Evolutionary conservation across 2,888 invertebrate genomes (phyloP).

Genomic region (Cheilosia soror): DNA sequence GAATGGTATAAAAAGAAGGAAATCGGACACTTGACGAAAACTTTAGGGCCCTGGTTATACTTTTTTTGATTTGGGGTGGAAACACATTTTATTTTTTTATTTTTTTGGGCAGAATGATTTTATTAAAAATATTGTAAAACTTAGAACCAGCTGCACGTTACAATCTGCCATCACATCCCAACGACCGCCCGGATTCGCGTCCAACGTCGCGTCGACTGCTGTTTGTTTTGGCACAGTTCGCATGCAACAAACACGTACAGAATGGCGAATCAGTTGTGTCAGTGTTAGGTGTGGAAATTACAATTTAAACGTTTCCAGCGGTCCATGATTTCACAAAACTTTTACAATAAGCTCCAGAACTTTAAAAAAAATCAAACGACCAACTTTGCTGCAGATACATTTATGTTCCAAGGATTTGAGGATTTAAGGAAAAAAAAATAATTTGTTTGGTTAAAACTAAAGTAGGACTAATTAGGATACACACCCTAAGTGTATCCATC

Average conservation of each 20-base stretch:
- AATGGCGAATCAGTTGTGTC: constrained; percentile 67
- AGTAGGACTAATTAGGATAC: constrained; percentile 71
- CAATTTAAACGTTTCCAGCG: constrained; percentile 73
- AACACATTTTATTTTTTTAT: too few species aligned
- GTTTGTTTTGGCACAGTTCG: constrained; percentile 65
- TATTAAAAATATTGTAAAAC: too few species aligned
- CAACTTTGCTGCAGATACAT: constrained; percentile 56
- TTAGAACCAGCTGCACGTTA: too few species aligned
- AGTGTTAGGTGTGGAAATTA: constrained; percentile 73
- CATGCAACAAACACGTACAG: constrained; percentile 69
- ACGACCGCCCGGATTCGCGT: not conserved
- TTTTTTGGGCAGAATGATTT: too few species aligned
- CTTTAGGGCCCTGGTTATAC: too few species aligned
- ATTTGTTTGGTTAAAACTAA: constrained; percentile 56
- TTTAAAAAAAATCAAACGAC: constrained; percentile 48
- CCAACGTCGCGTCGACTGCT: constrained; percentile 26
- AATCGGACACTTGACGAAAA: too few species aligned
- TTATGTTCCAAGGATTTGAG: constrained; percentile 5
- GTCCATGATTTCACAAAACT: constrained; percentile 69
- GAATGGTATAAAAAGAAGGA: too few species aligned
- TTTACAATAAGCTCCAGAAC: constrained; percentile 71
- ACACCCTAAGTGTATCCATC: constrained; percentile 64
- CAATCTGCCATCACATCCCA: constrained; percentile 23
- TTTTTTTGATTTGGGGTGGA: too few species aligned
- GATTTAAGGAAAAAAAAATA: not conserved